Conservation (phyloP, 2,797 vertebrate genomes). For the Alectoris magna region DNA sequence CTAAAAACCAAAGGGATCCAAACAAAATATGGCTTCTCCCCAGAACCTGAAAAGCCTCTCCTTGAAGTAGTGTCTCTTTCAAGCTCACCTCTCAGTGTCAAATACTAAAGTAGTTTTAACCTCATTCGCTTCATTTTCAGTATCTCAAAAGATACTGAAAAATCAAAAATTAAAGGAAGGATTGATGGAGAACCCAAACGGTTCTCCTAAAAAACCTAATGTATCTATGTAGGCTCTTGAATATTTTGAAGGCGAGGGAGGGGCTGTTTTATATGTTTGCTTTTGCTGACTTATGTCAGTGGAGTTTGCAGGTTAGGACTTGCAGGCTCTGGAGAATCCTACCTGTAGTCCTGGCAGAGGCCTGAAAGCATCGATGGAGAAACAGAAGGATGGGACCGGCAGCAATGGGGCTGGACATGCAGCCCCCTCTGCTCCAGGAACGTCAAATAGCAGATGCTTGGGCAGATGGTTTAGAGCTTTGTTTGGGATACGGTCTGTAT, state of each 20-base stretch:
- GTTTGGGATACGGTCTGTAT: background rate
- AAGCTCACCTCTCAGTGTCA: background rate
- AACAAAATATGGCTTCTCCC: background rate
- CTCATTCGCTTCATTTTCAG: background rate
- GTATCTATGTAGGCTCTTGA: background rate
- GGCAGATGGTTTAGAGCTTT: background rate
- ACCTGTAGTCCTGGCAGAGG: background rate
- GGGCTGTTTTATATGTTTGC: background rate
- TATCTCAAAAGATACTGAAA: background rate
- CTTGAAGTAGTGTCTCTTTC: background rate
- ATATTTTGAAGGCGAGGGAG: background rate
- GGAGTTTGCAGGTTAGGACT: background rate
- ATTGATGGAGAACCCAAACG: background rate
- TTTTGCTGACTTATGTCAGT: background rate
- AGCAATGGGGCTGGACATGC: accelerated
- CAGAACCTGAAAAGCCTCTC: background rate
- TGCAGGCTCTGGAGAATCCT: background rate
- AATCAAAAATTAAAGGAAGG: background rate
- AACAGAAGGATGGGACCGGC: background rate
- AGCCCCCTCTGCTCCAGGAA: background rate
- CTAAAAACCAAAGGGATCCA: background rate
- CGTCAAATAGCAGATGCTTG: background rate
- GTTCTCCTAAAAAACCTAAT: background rate
- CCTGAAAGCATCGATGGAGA: background rate
- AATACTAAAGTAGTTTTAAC: background rate